phyloP scores from a whole-genome alignment of 2,797 vertebrate genomes.

The Cossypha polioptera region DNA sequence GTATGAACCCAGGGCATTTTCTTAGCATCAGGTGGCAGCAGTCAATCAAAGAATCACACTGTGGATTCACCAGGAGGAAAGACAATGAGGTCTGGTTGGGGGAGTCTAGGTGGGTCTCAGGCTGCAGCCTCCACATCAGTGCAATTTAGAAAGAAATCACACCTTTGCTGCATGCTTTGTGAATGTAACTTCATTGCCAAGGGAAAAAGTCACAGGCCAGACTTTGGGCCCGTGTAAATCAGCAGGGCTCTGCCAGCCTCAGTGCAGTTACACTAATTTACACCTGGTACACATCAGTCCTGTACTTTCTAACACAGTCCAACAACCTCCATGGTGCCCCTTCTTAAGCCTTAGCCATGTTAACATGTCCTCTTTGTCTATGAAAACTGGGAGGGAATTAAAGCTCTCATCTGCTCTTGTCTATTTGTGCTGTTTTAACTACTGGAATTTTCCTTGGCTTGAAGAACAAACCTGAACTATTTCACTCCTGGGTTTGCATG shows the following conservation, averaged over 20 bases:
- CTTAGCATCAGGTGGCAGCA: conserved; percentile 83
- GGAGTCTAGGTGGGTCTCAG: conserved; percentile 36
- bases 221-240: not conserved
- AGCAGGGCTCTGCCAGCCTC: not conserved
- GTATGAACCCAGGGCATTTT: conserved; percentile 76
- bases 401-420: conserved; percentile 37
- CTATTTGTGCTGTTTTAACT: conserved; percentile 48
- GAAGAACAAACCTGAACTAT: conserved; percentile 37
- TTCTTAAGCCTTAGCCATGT: not conserved
- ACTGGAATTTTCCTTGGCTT: conserved; percentile 36
- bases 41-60: conserved; percentile 79
- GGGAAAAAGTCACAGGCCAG: conserved; percentile 2
- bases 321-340: not conserved
- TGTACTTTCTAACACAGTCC: accelerated
- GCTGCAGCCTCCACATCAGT: not conserved
- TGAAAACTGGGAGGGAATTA: conserved; percentile 4
- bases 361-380: not conserved
- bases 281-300: not conserved
- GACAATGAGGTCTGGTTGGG: conserved; percentile 67
- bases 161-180: not conserved
- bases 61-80: conserved; percentile 69
- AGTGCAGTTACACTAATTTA: not conserved
- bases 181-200: not conserved
- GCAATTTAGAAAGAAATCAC: not conserved
- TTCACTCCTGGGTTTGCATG: conserved; percentile 22